Conservation (phyloP, 2,113 vertebrate species). For the Brachyhypopomus gauderio region DNA sequence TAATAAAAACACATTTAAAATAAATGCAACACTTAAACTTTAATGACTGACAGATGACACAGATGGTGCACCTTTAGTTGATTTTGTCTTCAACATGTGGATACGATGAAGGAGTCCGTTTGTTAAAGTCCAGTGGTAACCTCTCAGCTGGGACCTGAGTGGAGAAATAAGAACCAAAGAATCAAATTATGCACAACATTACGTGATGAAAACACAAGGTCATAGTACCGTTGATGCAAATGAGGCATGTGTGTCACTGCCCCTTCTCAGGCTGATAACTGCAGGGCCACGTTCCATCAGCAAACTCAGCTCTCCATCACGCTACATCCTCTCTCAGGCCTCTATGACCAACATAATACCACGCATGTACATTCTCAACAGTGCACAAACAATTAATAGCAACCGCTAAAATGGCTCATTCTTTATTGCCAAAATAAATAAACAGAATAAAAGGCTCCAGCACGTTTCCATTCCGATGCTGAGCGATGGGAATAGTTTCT, state of each 20-base stretch:
- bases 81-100: constrained; percentile 35
- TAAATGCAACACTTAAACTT: constrained; percentile 21
- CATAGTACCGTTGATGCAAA: not conserved
- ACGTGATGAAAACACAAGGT: not conserved
- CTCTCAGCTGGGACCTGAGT: not conserved
- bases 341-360: not conserved
- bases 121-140: constrained; percentile 3
- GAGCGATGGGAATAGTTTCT: too few relatives aligned
- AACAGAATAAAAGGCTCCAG: too few relatives aligned
- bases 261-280: not conserved
- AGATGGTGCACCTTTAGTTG: constrained; percentile 11
- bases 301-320: too few relatives aligned
- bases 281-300: too few relatives aligned
- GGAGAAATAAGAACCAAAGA: constrained; percentile 20
- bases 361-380: not conserved
- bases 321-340: not conserved
- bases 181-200: not conserved
- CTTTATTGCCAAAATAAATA: not conserved
- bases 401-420: not conserved
- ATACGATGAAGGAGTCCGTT: constrained; percentile 28
- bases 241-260: constrained; percentile 1
- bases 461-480: too few relatives aligned
- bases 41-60: constrained; percentile 46
- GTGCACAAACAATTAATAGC: not conserved
- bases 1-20: too few relatives aligned